Conservation (phyloP, 2,113 vertebrate species). For the Macaca nemestrina region DNA sequence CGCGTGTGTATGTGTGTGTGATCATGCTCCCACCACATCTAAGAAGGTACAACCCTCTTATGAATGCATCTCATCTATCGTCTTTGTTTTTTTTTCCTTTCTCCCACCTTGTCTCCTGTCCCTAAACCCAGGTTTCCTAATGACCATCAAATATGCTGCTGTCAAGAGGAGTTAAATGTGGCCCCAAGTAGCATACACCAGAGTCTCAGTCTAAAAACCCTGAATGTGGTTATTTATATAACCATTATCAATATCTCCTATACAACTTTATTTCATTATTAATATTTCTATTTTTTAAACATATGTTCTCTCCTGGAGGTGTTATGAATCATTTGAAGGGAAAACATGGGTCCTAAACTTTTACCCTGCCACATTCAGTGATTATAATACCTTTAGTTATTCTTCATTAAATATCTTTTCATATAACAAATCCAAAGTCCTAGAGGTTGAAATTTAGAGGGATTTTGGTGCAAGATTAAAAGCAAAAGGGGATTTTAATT, state of each 20-base stretch:
- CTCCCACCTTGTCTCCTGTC: not conserved
- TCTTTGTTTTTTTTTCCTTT: not conserved
- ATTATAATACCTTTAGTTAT: not conserved
- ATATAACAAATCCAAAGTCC: not conserved
- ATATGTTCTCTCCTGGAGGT: not conserved
- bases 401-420: not conserved
- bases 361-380: not conserved
- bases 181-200: rapidly evolving
- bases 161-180: not conserved
- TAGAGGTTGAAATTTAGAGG: not conserved
- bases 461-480: not conserved
- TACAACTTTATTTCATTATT: not conserved
- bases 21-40: not conserved
- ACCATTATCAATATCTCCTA: not conserved
- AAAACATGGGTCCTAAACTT: not conserved
- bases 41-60: not conserved
- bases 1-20: not conserved
- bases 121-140: not conserved
- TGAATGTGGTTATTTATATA: not conserved
- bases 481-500: not conserved
- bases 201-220: not conserved
- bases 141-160: not conserved
- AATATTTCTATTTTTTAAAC: not conserved
- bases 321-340: not conserved
- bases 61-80: not conserved